Percentiles rank a stretch among this genome's conserved stretches.
phyloP scores from a whole-genome alignment of 2,113 vertebrate genomes.

The Zeus faber region DNA sequence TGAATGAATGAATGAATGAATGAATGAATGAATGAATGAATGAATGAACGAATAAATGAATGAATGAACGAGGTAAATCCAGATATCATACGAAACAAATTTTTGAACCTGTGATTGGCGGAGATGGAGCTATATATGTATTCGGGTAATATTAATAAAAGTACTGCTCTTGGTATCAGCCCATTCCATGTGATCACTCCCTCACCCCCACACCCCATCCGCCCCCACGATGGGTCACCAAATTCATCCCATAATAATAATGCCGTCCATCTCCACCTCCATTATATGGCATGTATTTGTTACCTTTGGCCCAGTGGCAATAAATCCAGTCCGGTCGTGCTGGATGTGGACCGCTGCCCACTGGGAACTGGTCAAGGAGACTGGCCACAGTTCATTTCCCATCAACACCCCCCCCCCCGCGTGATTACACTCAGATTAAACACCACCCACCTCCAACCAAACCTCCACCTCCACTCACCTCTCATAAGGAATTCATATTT shows the following conservation, averaged over 20 bases:
- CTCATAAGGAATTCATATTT: neutral
- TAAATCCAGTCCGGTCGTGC: slow-evolving; percentile 78
- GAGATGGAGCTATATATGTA: slow-evolving; percentile 52
- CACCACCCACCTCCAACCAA: slow-evolving; percentile 4
- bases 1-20: no score
- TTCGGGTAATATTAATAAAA: slow-evolving; percentile 67
- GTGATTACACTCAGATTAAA: slow-evolving; percentile 63
- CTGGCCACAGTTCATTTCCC: slow-evolving; percentile 72
- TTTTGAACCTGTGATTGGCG: no score
- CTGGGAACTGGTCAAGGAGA: slow-evolving; percentile 75
- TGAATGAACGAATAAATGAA: no score
- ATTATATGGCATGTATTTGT: slow-evolving; percentile 75
- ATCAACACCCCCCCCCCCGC: slow-evolving; percentile 31
- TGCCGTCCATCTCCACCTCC: slow-evolving; percentile 63
- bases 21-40: no score
- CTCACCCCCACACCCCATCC: no score
- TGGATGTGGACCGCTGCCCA: slow-evolving; percentile 74
- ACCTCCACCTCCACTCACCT: slow-evolving; percentile 2
- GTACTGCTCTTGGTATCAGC: slow-evolving; percentile 70
- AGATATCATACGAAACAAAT: no score
- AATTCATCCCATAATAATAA: slow-evolving; percentile 70
- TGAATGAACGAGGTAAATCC: no score
- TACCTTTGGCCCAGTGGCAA: slow-evolving; percentile 77
- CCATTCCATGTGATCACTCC: slow-evolving; percentile 67
- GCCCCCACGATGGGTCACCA: slow-evolving; percentile 61